These are phyloP conservation scores for Furcifer pardalis DNA, from an alignment of 2,797 vertebrate species.

Conservation along the genomic window DNA sequence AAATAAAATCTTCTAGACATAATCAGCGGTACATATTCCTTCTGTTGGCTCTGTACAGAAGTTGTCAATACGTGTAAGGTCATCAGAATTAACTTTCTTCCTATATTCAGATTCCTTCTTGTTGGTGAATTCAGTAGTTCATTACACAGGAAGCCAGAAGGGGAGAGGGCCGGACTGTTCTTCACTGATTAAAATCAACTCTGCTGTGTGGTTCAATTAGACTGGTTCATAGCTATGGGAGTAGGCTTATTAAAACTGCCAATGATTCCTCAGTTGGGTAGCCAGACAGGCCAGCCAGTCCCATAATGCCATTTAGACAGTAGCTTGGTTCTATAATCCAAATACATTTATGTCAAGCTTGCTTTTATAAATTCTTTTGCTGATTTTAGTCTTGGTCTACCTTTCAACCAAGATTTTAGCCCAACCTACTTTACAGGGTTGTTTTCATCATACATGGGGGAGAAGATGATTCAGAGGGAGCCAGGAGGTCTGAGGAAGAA, in stretches of 20 bases:
- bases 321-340: constrained; percentile 43
- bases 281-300: constrained; percentile 60
- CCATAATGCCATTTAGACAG: constrained; percentile 34
- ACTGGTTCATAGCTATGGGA: constrained; percentile 36
- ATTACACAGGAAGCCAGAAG: constrained; percentile 38
- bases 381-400: constrained; percentile 34
- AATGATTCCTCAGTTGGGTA: constrained; percentile 52
- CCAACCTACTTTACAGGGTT: too few relatives aligned
- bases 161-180: constrained; percentile 37
- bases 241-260: constrained; percentile 65
- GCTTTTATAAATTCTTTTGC: constrained; percentile 39
- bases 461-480: too few relatives aligned
- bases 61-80: not conserved
- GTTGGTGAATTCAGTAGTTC: not conserved
- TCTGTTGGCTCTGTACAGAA: not conserved
- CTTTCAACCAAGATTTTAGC: not conserved
- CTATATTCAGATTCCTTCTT: constrained; percentile 10
- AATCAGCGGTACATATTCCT: not conserved
- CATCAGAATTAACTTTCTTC: not conserved
- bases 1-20: not conserved
- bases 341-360: constrained; percentile 48
- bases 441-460: too few relatives aligned
- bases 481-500: too few relatives aligned
- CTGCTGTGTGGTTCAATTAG: constrained; percentile 51
- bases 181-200: constrained; percentile 52